Evolutionary conservation across 2,113 vertebrate species (phyloP).

Genomic region (Verasper variegatus): DNA sequence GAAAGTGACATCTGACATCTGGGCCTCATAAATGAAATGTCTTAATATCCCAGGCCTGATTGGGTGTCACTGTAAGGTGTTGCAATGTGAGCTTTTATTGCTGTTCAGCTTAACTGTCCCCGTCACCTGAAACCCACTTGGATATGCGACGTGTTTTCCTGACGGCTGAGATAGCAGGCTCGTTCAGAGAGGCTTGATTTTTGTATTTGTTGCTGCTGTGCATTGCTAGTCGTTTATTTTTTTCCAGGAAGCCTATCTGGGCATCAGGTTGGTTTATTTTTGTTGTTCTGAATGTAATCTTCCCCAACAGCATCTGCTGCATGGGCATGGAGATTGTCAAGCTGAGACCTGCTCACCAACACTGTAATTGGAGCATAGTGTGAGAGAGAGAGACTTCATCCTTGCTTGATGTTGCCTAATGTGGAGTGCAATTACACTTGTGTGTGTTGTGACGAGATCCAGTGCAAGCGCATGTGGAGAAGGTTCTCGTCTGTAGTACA

Average conservation of each 20-base stretch:
- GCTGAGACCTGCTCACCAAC: slow-evolving; percentile 32
- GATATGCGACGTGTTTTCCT: slow-evolving; percentile 12
- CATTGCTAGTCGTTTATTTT: slow-evolving; percentile 25
- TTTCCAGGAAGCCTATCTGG: slow-evolving; percentile 42
- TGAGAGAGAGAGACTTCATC: background rate
- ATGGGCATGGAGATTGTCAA: slow-evolving; percentile 36
- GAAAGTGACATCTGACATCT: slow-evolving; percentile 39
- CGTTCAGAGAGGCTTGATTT: slow-evolving; percentile 4
- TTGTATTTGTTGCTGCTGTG: slow-evolving; percentile 10
- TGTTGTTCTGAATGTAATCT: slow-evolving; percentile 63
- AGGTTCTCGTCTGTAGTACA: slow-evolving; percentile 53
- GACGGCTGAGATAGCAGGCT: slow-evolving; percentile 35
- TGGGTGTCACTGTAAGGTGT: slow-evolving; percentile 30
- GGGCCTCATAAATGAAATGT: slow-evolving; percentile 41
- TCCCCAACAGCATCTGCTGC: slow-evolving; percentile 58
- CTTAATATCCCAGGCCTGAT: slow-evolving; percentile 41
- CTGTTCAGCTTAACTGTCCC: slow-evolving; percentile 58
- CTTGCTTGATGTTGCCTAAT: slow-evolving; percentile 18
- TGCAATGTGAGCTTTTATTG: slow-evolving; percentile 50
- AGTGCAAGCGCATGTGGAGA: slow-evolving; percentile 27
- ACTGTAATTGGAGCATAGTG: slow-evolving; percentile 22
- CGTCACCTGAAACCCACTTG: slow-evolving; percentile 43
- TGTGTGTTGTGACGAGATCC: slow-evolving; percentile 13
- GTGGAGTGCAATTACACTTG: background rate
- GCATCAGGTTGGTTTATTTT: slow-evolving; percentile 62